Conservation (phyloP, 2,888 invertebrate genomes). For the Xestia c-nigrum region DNA sequence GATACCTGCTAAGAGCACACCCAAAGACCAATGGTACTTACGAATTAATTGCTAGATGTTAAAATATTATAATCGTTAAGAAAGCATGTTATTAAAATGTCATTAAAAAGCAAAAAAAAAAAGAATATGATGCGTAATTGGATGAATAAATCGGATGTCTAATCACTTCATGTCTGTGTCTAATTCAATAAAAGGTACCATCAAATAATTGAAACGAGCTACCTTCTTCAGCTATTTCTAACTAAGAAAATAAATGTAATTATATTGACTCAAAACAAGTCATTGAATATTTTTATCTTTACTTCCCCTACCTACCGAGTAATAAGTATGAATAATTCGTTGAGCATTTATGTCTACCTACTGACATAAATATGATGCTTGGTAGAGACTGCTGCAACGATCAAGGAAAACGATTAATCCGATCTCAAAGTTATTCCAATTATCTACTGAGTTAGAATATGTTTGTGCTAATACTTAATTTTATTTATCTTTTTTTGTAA, state of each 20-base stretch:
- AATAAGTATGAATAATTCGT: not conserved
- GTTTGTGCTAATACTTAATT: conserved; percentile 46
- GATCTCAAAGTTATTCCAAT: conserved; percentile 61
- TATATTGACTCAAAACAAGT: conserved; percentile 6
- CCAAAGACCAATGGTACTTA: conserved; percentile 70
- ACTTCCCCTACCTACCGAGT: not conserved
- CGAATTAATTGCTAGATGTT: conserved; percentile 65
- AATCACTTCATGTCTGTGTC: conserved; percentile 13
- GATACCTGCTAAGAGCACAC: conserved; percentile 56
- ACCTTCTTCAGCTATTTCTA: conserved; percentile 12
- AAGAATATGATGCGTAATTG: conserved; percentile 10
- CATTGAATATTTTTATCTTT: not conserved
- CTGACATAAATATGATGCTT: conserved; percentile 3
- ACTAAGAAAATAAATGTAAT: not conserved
- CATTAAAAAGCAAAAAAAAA: conserved; percentile 41
- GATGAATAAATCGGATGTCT: conserved; percentile 20
- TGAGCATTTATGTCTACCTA: not conserved
- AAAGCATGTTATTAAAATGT: conserved; percentile 61
- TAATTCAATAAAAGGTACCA: conserved; percentile 21
- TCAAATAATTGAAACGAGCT: not conserved
- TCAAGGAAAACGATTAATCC: conserved; percentile 40
- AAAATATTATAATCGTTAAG: conserved; percentile 66
- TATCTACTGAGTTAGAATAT: conserved; percentile 42
- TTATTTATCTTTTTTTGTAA: conserved; percentile 50
- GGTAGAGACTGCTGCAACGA: conserved; percentile 11